phyloP scores from a whole-genome alignment of 2,113 vertebrate genomes.

The Nesospiza acunhae region DNA sequence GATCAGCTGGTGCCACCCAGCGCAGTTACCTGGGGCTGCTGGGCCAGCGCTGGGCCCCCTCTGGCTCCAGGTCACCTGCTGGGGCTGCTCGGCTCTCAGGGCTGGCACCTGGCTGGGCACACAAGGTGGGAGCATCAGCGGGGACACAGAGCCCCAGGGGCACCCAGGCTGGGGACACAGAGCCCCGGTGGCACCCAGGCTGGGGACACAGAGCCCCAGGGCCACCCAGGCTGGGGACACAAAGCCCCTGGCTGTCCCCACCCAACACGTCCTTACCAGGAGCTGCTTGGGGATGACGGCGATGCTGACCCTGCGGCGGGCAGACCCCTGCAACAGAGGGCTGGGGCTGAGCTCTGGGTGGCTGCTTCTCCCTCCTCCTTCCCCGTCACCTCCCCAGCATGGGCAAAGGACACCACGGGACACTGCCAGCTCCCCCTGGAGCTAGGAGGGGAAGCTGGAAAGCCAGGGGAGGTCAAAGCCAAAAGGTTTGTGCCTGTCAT shows the following conservation, averaged over 20 bases:
- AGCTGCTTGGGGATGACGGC: slow-evolving; percentile 76
- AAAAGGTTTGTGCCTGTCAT: neutral
- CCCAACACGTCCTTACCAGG: neutral
- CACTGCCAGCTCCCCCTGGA: neutral
- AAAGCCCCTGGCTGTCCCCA: neutral
- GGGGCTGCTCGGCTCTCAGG: neutral
- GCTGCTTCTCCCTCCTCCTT: neutral
- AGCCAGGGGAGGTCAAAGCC: neutral
- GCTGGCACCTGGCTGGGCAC: slow-evolving; percentile 54
- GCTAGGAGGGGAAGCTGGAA: neutral
- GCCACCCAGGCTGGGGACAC: neutral
- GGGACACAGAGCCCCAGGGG: neutral
- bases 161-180: neutral
- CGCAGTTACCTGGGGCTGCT: neutral
- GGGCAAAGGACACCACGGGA: neutral
- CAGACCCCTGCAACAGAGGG: slow-evolving; percentile 51
- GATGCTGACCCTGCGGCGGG: slow-evolving; percentile 79
- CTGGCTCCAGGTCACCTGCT: neutral
- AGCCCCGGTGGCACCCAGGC: rapidly evolving
- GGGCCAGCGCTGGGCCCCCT: neutral
- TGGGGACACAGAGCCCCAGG: neutral
- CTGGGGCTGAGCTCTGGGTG: rapidly evolving
- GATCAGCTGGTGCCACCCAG: neutral
- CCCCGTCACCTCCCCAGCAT: neutral
- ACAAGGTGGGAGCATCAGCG: neutral